Percentiles rank a stretch among this genome's conserved stretches.
These are phyloP conservation scores for Eidolon helvum DNA, from an alignment of 2,113 vertebrate genomes.

Conservation along the genomic window DNA sequence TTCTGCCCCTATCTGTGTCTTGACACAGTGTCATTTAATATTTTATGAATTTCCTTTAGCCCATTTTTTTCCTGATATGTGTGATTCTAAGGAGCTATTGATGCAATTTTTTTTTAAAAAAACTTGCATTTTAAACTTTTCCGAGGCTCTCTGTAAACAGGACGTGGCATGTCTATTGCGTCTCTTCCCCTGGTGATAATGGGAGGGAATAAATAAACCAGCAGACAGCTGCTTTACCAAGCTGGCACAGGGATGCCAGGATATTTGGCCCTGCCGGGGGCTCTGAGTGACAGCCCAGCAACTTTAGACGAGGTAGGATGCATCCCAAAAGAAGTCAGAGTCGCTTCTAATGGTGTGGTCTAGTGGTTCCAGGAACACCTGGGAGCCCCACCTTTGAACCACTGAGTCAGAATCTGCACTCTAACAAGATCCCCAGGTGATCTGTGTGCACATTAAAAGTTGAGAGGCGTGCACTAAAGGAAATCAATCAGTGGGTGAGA, in stretches of 20 bases:
- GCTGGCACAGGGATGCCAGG: conserved; percentile 32
- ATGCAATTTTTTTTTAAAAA: neutral
- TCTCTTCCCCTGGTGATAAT: neutral
- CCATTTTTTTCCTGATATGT: neutral
- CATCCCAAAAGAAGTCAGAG: neutral
- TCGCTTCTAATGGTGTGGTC: neutral
- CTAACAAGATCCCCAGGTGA: neutral
- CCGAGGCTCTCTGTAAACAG: conserved; percentile 71
- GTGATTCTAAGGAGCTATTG: neutral
- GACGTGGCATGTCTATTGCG: conserved; percentile 67
- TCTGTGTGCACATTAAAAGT: neutral
- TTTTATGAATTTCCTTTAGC: conserved; percentile 78
- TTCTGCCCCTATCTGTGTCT: conserved; percentile 78
- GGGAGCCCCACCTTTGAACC: neutral
- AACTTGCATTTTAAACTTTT: conserved; percentile 79
- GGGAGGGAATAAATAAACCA: conserved; percentile 80
- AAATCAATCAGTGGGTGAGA: neutral
- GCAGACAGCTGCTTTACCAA: conserved; percentile 76
- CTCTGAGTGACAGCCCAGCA: neutral
- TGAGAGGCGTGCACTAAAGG: neutral
- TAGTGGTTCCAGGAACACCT: rapidly evolving
- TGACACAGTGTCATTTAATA: conserved; percentile 79
- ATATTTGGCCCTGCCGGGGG: neutral
- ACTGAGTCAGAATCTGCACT: neutral
- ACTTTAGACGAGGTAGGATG: neutral